Percentiles rank a stretch among this genome's conserved stretches.
Conservation (phyloP, 2,797 vertebrate species). For the Parauchenoglanis punctatus region DNA sequence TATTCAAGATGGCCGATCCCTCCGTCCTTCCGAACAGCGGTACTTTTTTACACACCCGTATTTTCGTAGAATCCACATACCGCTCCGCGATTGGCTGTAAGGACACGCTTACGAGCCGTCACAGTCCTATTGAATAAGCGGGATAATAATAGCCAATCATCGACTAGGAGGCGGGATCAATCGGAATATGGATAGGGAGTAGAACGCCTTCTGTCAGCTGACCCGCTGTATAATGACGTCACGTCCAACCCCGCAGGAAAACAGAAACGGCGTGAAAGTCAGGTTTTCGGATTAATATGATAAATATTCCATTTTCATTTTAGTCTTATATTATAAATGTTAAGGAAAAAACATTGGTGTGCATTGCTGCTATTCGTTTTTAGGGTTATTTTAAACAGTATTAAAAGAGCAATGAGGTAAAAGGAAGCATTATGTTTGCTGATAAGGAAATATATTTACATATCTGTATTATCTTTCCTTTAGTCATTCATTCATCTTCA, state of each 20-base stretch:
- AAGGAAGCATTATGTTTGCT: not conserved
- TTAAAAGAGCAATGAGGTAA: not conserved
- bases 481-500: not conserved
- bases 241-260: not conserved
- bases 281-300: not conserved
- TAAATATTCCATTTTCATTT: not conserved
- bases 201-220: conserved; percentile 6
- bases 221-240: not conserved
- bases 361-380: not conserved
- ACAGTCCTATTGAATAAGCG: not conserved
- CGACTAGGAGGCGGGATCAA: not conserved
- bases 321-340: not conserved
- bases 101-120: not conserved
- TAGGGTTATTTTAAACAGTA: not conserved
- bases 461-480: not conserved
- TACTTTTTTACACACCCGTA: conserved; percentile 23
- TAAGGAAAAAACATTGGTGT: not conserved
- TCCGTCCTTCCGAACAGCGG: conserved; percentile 46
- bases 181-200: not conserved
- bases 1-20: conserved; percentile 64
- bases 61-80: not conserved
- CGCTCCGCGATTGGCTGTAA: not conserved
- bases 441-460: not conserved
- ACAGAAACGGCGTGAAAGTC: no score
- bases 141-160: not conserved